Evolutionary conservation across 2,888 invertebrate species (phyloP), one percentile per base, ranked within the genome.

Genomic region (Netelia inedita): DNA sequence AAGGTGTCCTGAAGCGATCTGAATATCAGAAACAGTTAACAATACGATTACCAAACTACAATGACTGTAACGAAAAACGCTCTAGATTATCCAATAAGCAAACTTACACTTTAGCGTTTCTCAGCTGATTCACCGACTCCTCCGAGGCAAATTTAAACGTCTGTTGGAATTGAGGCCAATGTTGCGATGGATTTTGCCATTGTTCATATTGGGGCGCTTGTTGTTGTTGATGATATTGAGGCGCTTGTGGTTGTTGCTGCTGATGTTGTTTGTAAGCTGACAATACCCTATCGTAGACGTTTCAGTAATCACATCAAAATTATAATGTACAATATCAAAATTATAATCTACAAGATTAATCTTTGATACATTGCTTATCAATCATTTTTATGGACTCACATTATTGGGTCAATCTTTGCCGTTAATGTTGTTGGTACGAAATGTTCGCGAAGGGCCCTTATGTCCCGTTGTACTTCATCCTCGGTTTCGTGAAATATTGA

Each of bases 121-220:
- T 65, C 65, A 65, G 65, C 16, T n/a, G 41, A 41, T 14, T 41
- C 35, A 65, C 65, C 65, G 65, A 65, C 8, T 65, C 65, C 16
- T 65, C 65, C 0, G 65, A 65, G 6, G 65, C 65, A 16, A 65
- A 65, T 65, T 65, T 65, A 16, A 65, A 65, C n/a, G 41, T 35
- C 41, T 2, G 21, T 68, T 5, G 92, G 91, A 65, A 92, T 91
- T 0, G 91, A 91, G 76, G 91, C 91, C 57, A 92, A 92, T 80
- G 91, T 91, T 8, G 66, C 66, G 3, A 87, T 90, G 28, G 46
- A 5, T 88, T 89, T 2, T 91, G 92, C 71, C 91, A 91, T 68
- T 91, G 90, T 78, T 2, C 61, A 3, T 75, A 28, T 28, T 28
- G 28, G 28, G 28, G 28, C 28, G 1, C 28, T 28, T 28, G 28